phyloP scores from a whole-genome alignment of 2,888 invertebrate genomes.

The Scaptomyza flava region DNA sequence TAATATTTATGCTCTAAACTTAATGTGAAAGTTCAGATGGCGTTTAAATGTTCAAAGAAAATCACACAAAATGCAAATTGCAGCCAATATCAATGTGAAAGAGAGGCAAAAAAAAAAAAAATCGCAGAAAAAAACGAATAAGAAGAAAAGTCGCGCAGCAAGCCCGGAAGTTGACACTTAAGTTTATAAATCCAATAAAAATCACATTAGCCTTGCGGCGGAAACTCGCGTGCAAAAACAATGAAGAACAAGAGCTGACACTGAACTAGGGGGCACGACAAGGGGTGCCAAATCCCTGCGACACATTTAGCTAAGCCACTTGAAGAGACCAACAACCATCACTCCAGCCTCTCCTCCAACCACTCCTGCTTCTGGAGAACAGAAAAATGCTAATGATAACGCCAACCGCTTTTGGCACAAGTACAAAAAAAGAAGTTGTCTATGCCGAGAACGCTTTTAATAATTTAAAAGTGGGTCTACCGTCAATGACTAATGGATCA shows the following conservation, averaged over 20 bases:
- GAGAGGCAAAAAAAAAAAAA: conserved; percentile 7
- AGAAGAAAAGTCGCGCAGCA: conserved; percentile 26
- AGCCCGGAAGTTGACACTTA: conserved; percentile 71
- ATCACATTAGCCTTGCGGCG: conserved; percentile 73
- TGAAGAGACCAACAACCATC: conserved; percentile 16
- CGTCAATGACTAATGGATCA: conserved; percentile 42
- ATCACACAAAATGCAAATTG: conserved; percentile 39
- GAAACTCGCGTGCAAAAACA: conserved; percentile 64
- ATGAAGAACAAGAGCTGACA: conserved; percentile 58
- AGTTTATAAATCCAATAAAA: conserved; percentile 80
- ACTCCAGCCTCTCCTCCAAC: not conserved
- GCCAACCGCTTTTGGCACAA: conserved; percentile 16
- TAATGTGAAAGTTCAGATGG: conserved; percentile 41
- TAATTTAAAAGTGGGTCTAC: conserved; percentile 50
- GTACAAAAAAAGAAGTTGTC: conserved; percentile 31
- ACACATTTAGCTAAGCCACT: conserved; percentile 69
- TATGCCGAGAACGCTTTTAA: conserved; percentile 41
- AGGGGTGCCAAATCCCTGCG: conserved; percentile 45
- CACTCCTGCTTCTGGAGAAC: conserved; percentile 5
- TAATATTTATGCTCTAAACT: conserved; percentile 56
- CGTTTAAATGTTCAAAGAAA: conserved; percentile 40
- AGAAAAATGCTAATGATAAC: conserved; percentile 69
- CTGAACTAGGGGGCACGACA: conserved; percentile 36
- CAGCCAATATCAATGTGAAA: conserved; percentile 26
- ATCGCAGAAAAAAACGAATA: not conserved